Base-by-base conservation (phyloP, 2,113 vertebrate species). In the Polyodon spathula region DNA sequence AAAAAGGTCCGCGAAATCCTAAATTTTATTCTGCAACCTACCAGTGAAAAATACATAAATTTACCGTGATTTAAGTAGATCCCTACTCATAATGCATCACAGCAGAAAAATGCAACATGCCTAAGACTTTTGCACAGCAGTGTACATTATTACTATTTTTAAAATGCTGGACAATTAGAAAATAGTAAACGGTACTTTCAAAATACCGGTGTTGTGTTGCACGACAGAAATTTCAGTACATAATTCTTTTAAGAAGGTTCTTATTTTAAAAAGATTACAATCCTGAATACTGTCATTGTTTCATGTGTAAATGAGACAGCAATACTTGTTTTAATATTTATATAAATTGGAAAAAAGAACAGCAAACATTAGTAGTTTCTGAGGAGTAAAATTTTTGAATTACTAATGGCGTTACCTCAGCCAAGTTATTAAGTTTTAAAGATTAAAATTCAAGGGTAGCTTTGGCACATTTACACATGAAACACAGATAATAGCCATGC, bases 221-320 rank as follows among this genome's bases (percentile, higher is more conserved):
- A 82, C 81, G 66, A 71, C 80, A 85, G 71, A 92, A 93, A 93
- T 95, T 88, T 85, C 69, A 88, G 81, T 72, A 70, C 76, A 79
- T 77, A 83, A 81, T 80, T 82, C 68, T 60, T 62, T 62, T 64
- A 75, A 70, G 81, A 76, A 79, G 80, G 73, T 74, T 77, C 79
- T 85, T 87, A 85, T 87, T 86, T 88, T 88, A 88, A 81, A 89
- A 81, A 89, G 81, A 89, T 94, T 94, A 84, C 86, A 87, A 80
- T 84, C 87, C 81, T 84, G 81, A 72, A 68, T 81, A 78, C 90
- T 92, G 86, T 84, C 75, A 83, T 76, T 76, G 76, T 87, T 84
- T 88, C 85, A 88, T 90, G 74, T 86, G 76, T 89, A 90, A 92
- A 88, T 87, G 80, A 68, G 51, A 71, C 77, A 68, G 56, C 74